Base-by-base conservation (phyloP, 2,797 vertebrate genomes). In the Clarias laeviceps region DNA sequence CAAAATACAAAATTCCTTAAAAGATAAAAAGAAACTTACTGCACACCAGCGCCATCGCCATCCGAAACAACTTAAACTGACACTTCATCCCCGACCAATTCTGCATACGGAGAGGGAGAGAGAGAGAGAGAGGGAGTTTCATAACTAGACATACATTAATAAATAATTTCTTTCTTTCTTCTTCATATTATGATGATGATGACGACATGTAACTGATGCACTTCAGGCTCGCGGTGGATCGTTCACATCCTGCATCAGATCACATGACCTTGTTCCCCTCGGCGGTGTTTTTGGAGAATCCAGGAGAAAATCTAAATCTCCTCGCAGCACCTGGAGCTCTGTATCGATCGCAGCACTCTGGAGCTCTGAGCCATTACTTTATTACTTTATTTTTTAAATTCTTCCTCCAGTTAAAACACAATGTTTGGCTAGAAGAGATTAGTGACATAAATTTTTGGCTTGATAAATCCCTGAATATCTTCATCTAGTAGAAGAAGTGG, bases 61-160 rank as follows among this genome's bases (percentile, higher is more conserved):
- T 98, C 88, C 98, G 96, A 88, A 99, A 96, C 89, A 99, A 94
- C 93, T 99, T 99, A 92, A 99, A 98, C 91, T 99, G 98, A 93
- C 98, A 99, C 94, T 97, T 98, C 98, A 99, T 99, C 91, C 98
- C 98, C 0, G 98, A 99, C 98, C 98, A 99, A 89, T 99, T 99
- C 98, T 99, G 8, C 54, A 57, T 6, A 20, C 0, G 3, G 20
- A 37, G 34, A 45, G 20, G 4, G 34, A 70, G 8, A 40, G 34
- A 24, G 34, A 22, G 34, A 24, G 34, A 82, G 73, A 70, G 68
- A 82, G 56, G 79, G 62, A 45, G 12, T 34, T 27, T 27, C 4
- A 77, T 12, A 18, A 20, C 4, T 22, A 12, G 4, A 59, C 3
- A 59, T 9, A 76, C 6, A 57, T 32, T 12, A 11, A 9, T 20